Percentiles rank a stretch among this genome's conserved stretches.
Evolutionary conservation across 2,888 invertebrate genomes (phyloP).

Genomic region (Drosophila picticornis): DNA sequence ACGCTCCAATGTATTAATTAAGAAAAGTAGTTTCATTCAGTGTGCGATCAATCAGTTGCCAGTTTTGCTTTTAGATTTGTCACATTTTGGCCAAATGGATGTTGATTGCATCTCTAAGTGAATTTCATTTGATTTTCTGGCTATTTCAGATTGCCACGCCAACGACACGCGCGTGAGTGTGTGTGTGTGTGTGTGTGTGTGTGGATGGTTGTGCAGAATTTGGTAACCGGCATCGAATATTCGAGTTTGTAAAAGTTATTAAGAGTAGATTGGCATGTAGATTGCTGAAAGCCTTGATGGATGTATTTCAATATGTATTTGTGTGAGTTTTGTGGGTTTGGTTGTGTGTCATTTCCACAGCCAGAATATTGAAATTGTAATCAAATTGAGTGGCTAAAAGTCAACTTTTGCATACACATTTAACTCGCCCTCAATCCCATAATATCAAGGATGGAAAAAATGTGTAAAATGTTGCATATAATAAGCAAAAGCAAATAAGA

Average conservation of each 20-base stretch:
- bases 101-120: slow-evolving; percentile 53
- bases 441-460: neutral
- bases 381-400: slow-evolving; percentile 23
- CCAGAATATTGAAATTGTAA: slow-evolving; percentile 41
- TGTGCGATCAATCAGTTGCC: neutral
- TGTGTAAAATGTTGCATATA: neutral
- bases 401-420: slow-evolving; percentile 18
- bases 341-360: slow-evolving; percentile 13
- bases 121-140: slow-evolving; percentile 58
- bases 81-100: slow-evolving; percentile 35
- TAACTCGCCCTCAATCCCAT: slow-evolving; percentile 7
- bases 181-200: slow-evolving; percentile 1
- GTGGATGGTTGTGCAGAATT: slow-evolving; percentile 11
- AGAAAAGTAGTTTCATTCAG: neutral
- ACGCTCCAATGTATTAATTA: neutral
- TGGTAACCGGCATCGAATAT: slow-evolving; percentile 8
- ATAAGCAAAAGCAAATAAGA: neutral
- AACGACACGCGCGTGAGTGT: slow-evolving; percentile 17
- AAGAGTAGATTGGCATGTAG: slow-evolving; percentile 24
- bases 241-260: slow-evolving; percentile 32
- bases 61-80: neutral
- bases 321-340: neutral
- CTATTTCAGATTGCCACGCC: slow-evolving; percentile 35
- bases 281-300: slow-evolving; percentile 29
- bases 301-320: neutral